Evolutionary conservation across 2,888 invertebrate genomes (phyloP), one percentile per base, ranked within the genome.

Genomic region (Campoletis raptor): DNA sequence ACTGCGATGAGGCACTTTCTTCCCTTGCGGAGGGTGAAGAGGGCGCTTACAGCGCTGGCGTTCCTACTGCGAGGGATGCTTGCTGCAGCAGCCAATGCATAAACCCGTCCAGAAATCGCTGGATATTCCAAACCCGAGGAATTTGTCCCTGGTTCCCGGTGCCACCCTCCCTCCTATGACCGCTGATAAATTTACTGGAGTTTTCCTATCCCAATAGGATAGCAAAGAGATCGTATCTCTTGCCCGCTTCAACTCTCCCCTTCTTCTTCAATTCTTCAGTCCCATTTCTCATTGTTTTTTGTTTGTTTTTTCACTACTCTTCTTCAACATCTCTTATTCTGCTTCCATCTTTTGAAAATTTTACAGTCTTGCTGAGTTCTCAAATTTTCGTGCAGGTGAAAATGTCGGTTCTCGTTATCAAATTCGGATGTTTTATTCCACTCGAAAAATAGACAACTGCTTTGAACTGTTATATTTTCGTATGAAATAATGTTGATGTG

Each of bases 151-250:
- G 88, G 80, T 37, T 42, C 12, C 24, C 42, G 15, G n/a, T 48
- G 78, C 67, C 90, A 92, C 92, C 92, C 93, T 93, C 93, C 93
- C 93, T 92, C 90, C 90, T 91, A 92, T 93, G 92, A 93, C 93
- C 93, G 91, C 92, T 93, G 94, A 94, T 94, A 94, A 94, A 94
- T 94, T 94, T 94, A 94, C 93, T 93, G 91, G 90, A 92, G 90
- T 90, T 90, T 88, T 90, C 90, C 87, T 81, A 78, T 82, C 66
- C 83, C 69, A 70, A 40, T 74, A 57, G 69, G 67, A 70, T 61
- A 74, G n/a, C 36, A n/a, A 40, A 81, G 54, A 42, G 69, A 76
- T 45, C 64, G 64, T 36, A 64, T 88, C 89, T 85, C 77, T 88
- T 79, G 84, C 85, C 78, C 69, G 70, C 76, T 81, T 72, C 66